phyloP scores from a whole-genome alignment of 2,888 invertebrate species.

The Cantharis nigra region DNA sequence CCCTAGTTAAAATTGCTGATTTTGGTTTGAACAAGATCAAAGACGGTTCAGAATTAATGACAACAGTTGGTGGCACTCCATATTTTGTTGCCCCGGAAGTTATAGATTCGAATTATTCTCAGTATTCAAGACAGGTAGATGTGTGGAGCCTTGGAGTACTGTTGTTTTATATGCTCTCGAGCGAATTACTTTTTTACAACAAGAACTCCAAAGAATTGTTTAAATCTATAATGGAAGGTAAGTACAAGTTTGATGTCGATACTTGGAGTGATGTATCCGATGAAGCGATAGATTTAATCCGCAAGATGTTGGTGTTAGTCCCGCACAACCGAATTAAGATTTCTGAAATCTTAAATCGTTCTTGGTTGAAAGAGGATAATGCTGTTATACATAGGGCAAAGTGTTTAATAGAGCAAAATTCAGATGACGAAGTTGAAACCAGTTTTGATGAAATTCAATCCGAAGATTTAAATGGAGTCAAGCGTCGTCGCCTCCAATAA shows the following conservation, averaged over 20 bases:
- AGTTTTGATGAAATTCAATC: not conserved
- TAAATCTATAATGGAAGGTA: conserved; percentile 73
- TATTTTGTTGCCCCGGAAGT: conserved; percentile 91
- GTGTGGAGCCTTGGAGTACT: conserved; percentile 94
- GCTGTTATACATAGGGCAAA: not conserved
- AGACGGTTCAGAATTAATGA: conserved; percentile 76
- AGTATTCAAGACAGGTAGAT: conserved; percentile 79
- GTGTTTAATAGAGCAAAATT: not conserved
- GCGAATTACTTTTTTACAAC: conserved; percentile 46
- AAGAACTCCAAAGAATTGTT: conserved; percentile 51
- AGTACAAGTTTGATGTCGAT: conserved; percentile 64
- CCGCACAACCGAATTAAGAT: conserved; percentile 67
- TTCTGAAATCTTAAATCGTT: conserved; percentile 66
- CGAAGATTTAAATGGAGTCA: not conserved
- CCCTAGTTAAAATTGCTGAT: conserved; percentile 80
- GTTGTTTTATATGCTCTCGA: conserved; percentile 60
- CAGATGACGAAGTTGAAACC: not conserved
- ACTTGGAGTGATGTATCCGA: conserved; percentile 71
- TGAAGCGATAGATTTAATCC: conserved; percentile 70
- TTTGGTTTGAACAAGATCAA: conserved; percentile 91
- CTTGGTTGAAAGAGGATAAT: conserved; percentile 65
- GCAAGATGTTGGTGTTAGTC: conserved; percentile 73
- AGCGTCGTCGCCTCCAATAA: too few relatives aligned
- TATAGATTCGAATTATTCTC: conserved; percentile 63
- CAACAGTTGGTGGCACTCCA: conserved; percentile 89